Evolutionary conservation across 2,797 vertebrate species (phyloP).

Genomic region (Clarias fuscus): DNA sequence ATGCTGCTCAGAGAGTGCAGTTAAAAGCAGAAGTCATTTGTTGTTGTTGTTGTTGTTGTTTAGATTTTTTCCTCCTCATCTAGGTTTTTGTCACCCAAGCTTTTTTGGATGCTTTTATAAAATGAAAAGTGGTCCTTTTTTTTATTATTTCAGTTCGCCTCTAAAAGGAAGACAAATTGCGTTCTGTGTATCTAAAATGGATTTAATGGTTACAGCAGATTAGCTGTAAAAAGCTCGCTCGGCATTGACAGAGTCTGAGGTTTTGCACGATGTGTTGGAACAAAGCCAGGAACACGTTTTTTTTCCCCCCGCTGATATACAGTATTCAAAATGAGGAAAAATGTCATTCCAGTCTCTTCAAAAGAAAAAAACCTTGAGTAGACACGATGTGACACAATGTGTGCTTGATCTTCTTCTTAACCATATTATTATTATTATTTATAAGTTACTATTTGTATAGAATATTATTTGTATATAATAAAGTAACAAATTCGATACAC

Average conservation of each 20-base stretch:
- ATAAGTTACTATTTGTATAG: not conserved
- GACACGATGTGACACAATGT: not conserved
- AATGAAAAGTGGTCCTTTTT: not conserved
- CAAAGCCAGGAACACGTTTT: not conserved
- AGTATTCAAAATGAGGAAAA: not conserved
- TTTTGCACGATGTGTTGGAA: not conserved
- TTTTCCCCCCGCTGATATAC: no score
- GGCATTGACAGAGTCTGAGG: not conserved
- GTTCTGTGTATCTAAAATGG: conserved; percentile 10
- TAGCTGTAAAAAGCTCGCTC: not conserved
- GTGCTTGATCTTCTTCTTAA: not conserved
- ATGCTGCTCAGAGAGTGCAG: not conserved
- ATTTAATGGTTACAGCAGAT: conserved; percentile 20
- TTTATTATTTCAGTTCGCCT: not conserved
- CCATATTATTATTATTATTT: no score
- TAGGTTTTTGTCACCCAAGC: not conserved
- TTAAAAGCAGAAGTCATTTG: not conserved
- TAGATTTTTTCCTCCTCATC: not conserved
- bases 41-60: not conserved
- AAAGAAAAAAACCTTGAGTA: not conserved
- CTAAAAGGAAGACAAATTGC: conserved; percentile 13
- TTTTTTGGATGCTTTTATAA: not conserved
- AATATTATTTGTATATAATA: not conserved
- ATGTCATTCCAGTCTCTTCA: not conserved
- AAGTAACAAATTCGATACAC: not conserved